Percentiles rank a stretch among this genome's conserved stretches.
phyloP scores from a whole-genome alignment of 2,797 vertebrate genomes.

The Anniella stebbinsi region DNA sequence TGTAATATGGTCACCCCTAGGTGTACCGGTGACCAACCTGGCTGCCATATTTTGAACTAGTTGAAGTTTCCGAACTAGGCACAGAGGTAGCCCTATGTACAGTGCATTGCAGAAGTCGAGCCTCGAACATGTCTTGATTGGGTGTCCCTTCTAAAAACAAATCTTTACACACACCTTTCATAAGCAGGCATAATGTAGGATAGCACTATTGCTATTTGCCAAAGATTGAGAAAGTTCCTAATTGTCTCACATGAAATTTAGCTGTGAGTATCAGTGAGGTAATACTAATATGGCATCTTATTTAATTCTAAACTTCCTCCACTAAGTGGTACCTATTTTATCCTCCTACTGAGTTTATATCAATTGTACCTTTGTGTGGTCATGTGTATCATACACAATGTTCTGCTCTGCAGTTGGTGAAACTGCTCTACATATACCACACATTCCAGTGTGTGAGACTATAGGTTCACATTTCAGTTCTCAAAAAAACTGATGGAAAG shows the following conservation, averaged over 20 bases:
- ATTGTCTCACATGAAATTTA: slow-evolving; percentile 2
- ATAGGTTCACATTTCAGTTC: background rate
- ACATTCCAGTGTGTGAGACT: background rate
- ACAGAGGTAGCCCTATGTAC: no score
- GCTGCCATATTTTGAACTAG: no score
- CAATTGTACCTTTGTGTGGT: background rate
- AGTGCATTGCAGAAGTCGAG: no score
- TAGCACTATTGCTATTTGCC: background rate
- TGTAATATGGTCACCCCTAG: no score
- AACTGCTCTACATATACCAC: background rate
- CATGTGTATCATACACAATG: background rate
- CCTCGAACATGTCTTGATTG: background rate
- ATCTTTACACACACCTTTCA: slow-evolving; percentile 1
- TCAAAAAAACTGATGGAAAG: background rate
- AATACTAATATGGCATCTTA: background rate
- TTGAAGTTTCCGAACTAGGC: no score
- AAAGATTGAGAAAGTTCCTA: background rate
- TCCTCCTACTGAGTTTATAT: background rate
- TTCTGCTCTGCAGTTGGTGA: background rate
- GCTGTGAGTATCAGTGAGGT: background rate
- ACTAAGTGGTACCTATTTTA: background rate
- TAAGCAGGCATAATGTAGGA: background rate
- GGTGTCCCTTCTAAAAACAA: background rate
- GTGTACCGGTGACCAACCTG: no score
- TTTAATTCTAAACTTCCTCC: background rate